Percentiles rank a stretch among this genome's conserved stretches.
These are phyloP conservation scores for Heterodera carotae DNA, from an alignment of 1,140 invertebrate genomes.

Conservation along the genomic window DNA sequence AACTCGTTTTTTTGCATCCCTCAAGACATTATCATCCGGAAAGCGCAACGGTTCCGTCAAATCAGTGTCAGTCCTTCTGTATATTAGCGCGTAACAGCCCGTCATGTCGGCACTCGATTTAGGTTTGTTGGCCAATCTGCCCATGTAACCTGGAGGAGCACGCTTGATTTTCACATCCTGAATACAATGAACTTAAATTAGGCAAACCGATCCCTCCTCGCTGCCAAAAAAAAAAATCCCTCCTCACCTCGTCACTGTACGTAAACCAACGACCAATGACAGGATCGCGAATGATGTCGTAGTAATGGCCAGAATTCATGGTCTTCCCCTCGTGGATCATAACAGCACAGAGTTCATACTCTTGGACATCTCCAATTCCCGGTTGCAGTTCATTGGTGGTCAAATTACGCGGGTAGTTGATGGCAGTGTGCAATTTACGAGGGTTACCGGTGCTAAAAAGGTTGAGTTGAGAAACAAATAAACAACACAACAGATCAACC, in stretches of 20 bases:
- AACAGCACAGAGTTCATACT: slow-evolving; percentile 61
- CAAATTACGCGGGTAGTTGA: slow-evolving; percentile 53
- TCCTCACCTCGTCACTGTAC: slow-evolving; percentile 59
- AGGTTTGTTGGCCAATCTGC: slow-evolving; percentile 32
- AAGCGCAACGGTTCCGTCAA: slow-evolving; percentile 23
- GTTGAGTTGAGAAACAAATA: neutral
- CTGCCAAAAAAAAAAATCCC: neutral
- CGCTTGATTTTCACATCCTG: slow-evolving; percentile 38
- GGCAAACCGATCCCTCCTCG: too few relatives aligned
- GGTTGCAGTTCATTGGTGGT: slow-evolving; percentile 12
- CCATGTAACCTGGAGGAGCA: slow-evolving; percentile 40
- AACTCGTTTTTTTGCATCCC: slow-evolving; percentile 39
- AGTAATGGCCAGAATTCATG: slow-evolving; percentile 60
- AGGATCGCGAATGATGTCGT: slow-evolving; percentile 61
- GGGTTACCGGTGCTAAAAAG: slow-evolving; percentile 46
- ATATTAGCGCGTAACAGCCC: slow-evolving; percentile 52
- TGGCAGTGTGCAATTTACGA: slow-evolving; percentile 47
- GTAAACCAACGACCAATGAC: slow-evolving; percentile 56
- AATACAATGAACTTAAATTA: slow-evolving; percentile 29
- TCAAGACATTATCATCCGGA: slow-evolving; percentile 30
- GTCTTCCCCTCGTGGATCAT: slow-evolving; percentile 64
- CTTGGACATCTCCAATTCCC: slow-evolving; percentile 22
- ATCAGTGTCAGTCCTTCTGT: neutral
- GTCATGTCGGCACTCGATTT: slow-evolving; percentile 49
- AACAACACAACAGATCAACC: slow-evolving; percentile 43